phyloP scores from a whole-genome alignment of 2,888 invertebrate genomes.

The Meghimatium bilineatum region DNA sequence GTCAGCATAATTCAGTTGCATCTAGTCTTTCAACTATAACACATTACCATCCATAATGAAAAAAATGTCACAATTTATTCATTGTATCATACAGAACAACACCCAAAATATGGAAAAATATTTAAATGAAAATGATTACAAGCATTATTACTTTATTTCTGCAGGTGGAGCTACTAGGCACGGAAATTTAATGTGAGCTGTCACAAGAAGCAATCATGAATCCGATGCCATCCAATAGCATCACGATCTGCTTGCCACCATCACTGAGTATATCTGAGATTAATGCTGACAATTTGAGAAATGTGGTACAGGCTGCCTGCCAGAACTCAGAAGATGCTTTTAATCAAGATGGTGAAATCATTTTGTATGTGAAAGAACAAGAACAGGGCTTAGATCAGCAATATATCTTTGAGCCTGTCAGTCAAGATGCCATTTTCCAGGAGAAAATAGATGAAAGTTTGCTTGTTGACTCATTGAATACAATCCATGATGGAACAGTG shows the following conservation, averaged over 20 bases:
- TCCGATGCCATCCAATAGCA: constrained; percentile 31
- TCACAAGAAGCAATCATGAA: constrained; percentile 15
- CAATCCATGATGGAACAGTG: constrained; percentile 22
- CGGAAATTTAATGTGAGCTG: background rate
- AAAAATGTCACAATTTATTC: too few species aligned
- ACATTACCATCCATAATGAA: too few species aligned
- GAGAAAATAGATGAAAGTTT: constrained; percentile 37
- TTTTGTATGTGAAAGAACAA: constrained; percentile 46
- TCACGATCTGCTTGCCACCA: constrained; percentile 46
- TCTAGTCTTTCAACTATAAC: too few species aligned
- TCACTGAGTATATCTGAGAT: constrained; percentile 43
- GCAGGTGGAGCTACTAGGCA: background rate
- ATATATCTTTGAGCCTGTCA: constrained; percentile 26
- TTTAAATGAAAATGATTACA: too few species aligned
- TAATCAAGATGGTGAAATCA: constrained; percentile 41
- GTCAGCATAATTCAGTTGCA: too few species aligned
- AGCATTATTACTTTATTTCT: background rate
- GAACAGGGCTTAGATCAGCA: constrained; percentile 32
- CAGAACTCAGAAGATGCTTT: constrained; percentile 44
- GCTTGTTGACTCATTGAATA: constrained; percentile 34
- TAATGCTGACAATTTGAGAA: constrained; percentile 44
- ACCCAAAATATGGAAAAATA: background rate
- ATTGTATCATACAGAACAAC: too few species aligned
- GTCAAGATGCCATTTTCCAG: constrained; percentile 21
- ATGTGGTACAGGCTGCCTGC: constrained; percentile 44